A percentile compares a stretch with the other conserved stretches of the same genome.
phyloP scores from a whole-genome alignment of 2,888 invertebrate genomes.

The Lycocerus yunnanus region DNA sequence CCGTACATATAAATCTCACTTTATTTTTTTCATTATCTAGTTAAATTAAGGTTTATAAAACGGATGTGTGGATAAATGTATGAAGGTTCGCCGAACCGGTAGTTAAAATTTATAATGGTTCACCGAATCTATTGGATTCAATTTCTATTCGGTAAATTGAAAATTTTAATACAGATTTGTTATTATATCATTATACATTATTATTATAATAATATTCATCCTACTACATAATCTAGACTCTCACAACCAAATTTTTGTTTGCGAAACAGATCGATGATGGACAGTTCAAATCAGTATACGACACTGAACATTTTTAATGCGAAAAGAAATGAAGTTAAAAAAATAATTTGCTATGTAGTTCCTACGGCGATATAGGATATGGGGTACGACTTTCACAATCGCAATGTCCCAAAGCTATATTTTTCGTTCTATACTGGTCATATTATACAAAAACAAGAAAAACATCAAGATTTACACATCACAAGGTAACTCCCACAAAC shows the following conservation, averaged over 20 bases:
- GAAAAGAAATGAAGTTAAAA: neutral
- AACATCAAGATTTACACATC: neutral
- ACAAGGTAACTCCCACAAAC: neutral
- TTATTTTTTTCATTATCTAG: neutral
- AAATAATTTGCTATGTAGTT: neutral
- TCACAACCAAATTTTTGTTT: too few species aligned
- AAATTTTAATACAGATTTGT: neutral
- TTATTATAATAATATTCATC: neutral
- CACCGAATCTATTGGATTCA: neutral
- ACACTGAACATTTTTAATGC: neutral
- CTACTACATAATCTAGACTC: too few species aligned
- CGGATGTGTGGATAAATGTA: neutral
- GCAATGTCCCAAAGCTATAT: neutral
- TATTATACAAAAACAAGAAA: neutral
- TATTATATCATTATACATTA: too few species aligned
- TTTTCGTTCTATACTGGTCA: neutral
- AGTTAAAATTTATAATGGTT: neutral
- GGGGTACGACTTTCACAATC: neutral
- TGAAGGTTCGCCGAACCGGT: neutral
- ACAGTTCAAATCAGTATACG: too few species aligned
- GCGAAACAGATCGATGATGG: too few species aligned
- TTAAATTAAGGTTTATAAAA: neutral
- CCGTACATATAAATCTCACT: neutral
- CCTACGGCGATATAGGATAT: neutral
- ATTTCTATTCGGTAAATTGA: neutral